Percentiles rank a stretch among this genome's conserved stretches.
Conservation (phyloP, 2,113 vertebrate species). For the Neotoma lepida region DNA sequence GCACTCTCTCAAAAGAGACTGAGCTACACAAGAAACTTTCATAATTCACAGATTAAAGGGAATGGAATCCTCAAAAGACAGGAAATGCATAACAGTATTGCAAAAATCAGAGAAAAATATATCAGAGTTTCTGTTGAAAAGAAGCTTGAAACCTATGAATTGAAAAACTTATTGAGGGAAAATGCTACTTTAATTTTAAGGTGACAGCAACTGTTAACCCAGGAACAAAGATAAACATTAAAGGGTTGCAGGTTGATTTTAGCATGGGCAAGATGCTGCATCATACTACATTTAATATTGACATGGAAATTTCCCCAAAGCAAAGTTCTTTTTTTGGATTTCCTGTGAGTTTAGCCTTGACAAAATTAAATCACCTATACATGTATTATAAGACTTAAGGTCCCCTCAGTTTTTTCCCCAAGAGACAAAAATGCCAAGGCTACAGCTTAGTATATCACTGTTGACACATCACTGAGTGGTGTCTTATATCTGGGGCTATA, state of each 20-base stretch:
- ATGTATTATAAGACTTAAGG: constrained; percentile 47
- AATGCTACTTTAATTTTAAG: neutral
- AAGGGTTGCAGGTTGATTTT: constrained; percentile 1
- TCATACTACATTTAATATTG: constrained; percentile 18
- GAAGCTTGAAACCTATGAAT: constrained; percentile 56
- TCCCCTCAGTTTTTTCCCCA: constrained; percentile 50
- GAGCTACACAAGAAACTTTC: constrained; percentile 55
- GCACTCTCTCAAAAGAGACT: constrained; percentile 58
- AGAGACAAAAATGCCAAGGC: constrained; percentile 39
- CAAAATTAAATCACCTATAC: constrained; percentile 54
- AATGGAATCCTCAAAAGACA: constrained; percentile 47
- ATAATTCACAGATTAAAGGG: constrained; percentile 69
- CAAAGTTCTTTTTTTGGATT: neutral
- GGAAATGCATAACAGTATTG: constrained; percentile 56
- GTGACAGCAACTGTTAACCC: constrained; percentile 57
- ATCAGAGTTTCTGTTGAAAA: constrained; percentile 54
- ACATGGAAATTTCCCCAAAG: constrained; percentile 63
- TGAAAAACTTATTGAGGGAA: constrained; percentile 18
- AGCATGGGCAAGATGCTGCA: neutral
- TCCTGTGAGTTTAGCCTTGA: constrained; percentile 42
- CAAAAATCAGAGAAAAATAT: constrained; percentile 56
- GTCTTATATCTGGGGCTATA: neutral
- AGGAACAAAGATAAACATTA: constrained; percentile 62
- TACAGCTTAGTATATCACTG: constrained; percentile 48
- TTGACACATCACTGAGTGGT: neutral